phyloP scores from a whole-genome alignment of 2,888 invertebrate genomes.

The Leucozona laternaria region DNA sequence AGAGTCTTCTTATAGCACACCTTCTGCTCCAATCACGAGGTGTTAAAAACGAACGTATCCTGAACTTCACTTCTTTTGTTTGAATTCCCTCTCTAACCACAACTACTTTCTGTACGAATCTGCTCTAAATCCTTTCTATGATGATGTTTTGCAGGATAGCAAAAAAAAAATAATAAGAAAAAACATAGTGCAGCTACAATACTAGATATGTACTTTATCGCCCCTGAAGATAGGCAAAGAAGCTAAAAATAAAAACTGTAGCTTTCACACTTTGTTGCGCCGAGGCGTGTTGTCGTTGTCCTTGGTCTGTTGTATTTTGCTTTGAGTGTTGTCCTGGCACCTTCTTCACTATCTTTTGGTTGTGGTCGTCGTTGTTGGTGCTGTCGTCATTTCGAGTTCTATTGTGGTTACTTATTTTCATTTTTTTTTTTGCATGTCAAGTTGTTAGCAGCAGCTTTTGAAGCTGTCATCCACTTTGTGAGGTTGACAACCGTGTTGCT shows the following conservation, averaged over 20 bases:
- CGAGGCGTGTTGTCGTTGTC: constrained; percentile 37
- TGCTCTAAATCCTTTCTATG: constrained; percentile 30
- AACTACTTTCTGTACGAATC: constrained; percentile 34
- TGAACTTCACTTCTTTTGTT: constrained; percentile 33
- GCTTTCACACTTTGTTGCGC: constrained; percentile 69
- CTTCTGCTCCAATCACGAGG: constrained; percentile 9
- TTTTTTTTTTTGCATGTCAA: constrained; percentile 57
- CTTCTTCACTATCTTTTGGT: constrained; percentile 46
- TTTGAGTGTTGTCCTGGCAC: constrained; percentile 65
- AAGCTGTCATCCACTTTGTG: constrained; percentile 73
- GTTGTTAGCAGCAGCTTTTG: constrained; percentile 72
- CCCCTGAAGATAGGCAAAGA: constrained; percentile 59
- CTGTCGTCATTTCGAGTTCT: constrained; percentile 8
- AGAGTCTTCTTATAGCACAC: neutral
- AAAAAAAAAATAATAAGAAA: constrained; percentile 31
- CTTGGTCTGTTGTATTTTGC: constrained; percentile 44
- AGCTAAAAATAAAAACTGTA: constrained; percentile 55
- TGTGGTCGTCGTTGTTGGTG: neutral
- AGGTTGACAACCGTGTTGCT: constrained; percentile 71
- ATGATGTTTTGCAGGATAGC: constrained; percentile 16
- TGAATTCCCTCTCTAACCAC: neutral
- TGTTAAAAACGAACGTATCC: constrained; percentile 31
- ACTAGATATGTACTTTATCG: constrained; percentile 18
- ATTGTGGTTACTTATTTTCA: constrained; percentile 31
- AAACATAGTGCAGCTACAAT: constrained; percentile 40